Conservation (phyloP, 2,113 vertebrate species). For the Anarhynchus alexandrinus region DNA sequence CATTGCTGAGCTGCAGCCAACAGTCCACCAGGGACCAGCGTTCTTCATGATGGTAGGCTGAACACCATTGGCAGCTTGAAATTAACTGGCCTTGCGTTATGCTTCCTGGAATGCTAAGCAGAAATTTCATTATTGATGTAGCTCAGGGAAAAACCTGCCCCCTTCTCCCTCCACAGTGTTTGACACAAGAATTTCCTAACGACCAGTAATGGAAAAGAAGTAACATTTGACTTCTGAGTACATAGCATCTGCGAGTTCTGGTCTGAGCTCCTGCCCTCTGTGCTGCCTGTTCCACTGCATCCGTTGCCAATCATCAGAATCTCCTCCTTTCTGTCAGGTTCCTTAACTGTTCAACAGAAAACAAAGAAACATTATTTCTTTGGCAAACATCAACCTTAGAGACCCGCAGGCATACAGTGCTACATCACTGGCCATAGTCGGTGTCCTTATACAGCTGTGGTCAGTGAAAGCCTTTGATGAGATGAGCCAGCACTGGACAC, state of each 20-base stretch:
- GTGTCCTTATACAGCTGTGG: neutral
- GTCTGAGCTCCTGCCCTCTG: neutral
- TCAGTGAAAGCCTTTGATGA: neutral
- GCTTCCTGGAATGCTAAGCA: neutral
- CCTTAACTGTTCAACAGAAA: neutral
- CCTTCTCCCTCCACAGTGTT: neutral
- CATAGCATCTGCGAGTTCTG: neutral
- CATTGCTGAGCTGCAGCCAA: constrained; percentile 30
- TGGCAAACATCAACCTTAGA: neutral
- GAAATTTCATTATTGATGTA: neutral
- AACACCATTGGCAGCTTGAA: constrained; percentile 5
- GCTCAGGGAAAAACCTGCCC: constrained; percentile 4
- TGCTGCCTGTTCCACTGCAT: neutral
- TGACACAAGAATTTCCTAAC: constrained; percentile 35
- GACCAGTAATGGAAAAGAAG: constrained; percentile 30
- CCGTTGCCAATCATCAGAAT: neutral
- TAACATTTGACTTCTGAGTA: neutral
- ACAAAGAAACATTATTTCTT: neutral
- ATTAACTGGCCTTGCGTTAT: neutral
- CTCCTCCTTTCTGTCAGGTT: neutral
- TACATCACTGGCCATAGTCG: neutral
- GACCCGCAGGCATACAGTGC: neutral
- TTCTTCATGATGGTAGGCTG: neutral
- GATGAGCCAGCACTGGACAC: neutral
- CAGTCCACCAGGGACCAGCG: neutral